Conservation (phyloP, 2,797 vertebrate genomes). For the Peromyscus nudipes region DNA sequence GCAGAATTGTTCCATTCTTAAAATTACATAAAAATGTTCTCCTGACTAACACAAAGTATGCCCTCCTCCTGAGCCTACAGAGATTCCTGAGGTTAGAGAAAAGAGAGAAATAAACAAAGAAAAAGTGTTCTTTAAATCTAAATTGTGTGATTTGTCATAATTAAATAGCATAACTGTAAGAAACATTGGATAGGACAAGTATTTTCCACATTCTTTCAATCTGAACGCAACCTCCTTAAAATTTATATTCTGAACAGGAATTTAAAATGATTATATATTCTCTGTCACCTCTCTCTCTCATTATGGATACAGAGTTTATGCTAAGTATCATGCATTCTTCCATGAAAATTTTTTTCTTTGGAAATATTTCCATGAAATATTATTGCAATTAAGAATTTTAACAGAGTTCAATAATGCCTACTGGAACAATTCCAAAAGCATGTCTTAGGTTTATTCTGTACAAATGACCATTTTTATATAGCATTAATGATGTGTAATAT, state of each 20-base stretch:
- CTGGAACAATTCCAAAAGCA: not conserved
- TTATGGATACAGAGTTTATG: not conserved
- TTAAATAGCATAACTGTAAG: not conserved
- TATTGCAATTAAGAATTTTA: not conserved
- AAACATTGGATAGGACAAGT: not conserved
- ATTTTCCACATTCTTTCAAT: not conserved
- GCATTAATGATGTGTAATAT: not conserved
- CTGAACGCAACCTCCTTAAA: not conserved
- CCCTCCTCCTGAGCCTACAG: not conserved
- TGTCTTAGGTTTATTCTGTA: not conserved
- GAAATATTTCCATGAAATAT: not conserved
- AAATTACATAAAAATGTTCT: not conserved
- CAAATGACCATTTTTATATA: not conserved
- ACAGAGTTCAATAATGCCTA: slow-evolving; percentile 7
- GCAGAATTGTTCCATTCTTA: not conserved
- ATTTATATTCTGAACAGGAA: not conserved
- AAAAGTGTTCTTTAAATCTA: not conserved
- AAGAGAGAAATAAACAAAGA: not conserved
- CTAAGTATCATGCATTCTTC: slow-evolving; percentile 3
- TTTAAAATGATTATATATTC: not conserved
- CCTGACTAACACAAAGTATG: not conserved
- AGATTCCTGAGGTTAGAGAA: not conserved
- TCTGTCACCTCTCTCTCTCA: not conserved
- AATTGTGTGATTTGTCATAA: not conserved
- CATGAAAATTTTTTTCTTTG: not conserved